These are phyloP conservation scores for Athalia rosae DNA, from an alignment of 2,888 invertebrate species.

Conservation along the genomic window DNA sequence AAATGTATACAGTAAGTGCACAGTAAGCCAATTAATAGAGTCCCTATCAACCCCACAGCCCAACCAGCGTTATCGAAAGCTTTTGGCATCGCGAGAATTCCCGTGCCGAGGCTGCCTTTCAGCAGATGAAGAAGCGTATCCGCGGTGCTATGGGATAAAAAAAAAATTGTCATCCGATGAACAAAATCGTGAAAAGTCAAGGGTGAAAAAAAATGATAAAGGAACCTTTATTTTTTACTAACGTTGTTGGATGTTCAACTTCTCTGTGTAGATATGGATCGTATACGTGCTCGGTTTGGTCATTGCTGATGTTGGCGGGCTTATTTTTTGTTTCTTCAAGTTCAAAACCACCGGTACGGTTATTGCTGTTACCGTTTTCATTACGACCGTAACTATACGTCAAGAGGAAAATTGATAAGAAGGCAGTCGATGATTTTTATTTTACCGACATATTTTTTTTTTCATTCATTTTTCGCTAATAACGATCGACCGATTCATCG, in stretches of 20 bases:
- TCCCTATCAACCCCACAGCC: constrained; percentile 86
- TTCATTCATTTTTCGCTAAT: too few relatives aligned
- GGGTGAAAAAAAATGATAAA: not conserved
- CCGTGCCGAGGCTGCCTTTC: constrained; percentile 94
- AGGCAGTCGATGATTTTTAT: too few relatives aligned
- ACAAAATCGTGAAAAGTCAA: not conserved
- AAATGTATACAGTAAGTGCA: constrained; percentile 97
- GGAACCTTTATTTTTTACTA: constrained; percentile 70
- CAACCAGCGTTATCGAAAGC: constrained; percentile 91
- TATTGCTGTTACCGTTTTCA: constrained; percentile 54
- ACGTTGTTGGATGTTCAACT: constrained; percentile 85
- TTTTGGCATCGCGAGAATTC: constrained; percentile 92
- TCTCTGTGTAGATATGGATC: constrained; percentile 82
- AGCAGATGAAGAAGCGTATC: constrained; percentile 90
- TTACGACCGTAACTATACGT: constrained; percentile 57
- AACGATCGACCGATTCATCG: too few relatives aligned
- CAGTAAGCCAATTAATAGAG: constrained; percentile 88
- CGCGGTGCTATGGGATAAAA: constrained; percentile 78
- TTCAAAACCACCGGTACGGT: constrained; percentile 69
- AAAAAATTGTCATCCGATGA: not conserved
- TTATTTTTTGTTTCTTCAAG: constrained; percentile 74
- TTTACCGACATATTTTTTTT: too few relatives aligned
- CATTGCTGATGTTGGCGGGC: constrained; percentile 73
- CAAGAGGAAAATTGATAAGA: too few relatives aligned
- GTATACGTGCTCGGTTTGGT: constrained; percentile 71